Conservation (phyloP, 2,113 vertebrate genomes). For the Silurus glanis region DNA sequence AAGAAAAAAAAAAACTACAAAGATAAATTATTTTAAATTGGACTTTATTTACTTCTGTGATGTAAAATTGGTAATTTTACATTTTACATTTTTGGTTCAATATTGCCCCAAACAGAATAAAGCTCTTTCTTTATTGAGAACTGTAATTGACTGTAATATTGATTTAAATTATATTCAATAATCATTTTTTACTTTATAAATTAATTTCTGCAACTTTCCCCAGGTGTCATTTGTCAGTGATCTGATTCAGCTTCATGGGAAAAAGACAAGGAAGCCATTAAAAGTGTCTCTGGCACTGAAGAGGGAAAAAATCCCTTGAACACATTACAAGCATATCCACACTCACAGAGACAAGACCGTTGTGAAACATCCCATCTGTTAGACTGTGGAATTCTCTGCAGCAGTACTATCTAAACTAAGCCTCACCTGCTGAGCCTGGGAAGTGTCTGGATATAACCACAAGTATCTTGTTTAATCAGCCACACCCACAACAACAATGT, state of each 20-base stretch:
- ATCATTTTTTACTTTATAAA: not conserved
- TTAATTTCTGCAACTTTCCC: not conserved
- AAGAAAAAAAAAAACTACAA: not conserved
- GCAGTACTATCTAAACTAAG: not conserved
- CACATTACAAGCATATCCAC: not conserved
- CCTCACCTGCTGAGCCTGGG: constrained; percentile 21
- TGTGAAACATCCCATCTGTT: constrained; percentile 4
- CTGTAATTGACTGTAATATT: not conserved
- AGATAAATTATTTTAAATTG: not conserved
- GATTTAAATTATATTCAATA: not conserved
- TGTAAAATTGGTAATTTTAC: not conserved
- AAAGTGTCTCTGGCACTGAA: not conserved
- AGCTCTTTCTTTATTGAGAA: not conserved
- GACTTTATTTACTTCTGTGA: not conserved
- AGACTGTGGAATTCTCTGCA: not conserved
- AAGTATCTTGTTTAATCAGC: not conserved
- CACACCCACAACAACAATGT: not conserved
- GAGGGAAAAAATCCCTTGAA: not conserved
- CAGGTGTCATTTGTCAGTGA: constrained; percentile 15
- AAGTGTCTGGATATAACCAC: constrained; percentile 29
- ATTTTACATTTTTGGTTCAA: not conserved
- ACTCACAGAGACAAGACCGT: not conserved
- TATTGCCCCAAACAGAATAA: not conserved
- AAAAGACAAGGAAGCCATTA: not conserved
- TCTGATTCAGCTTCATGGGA: not conserved